Base-by-base conservation (phyloP, 2,113 vertebrate genomes). In the Thymallus thymallus region DNA sequence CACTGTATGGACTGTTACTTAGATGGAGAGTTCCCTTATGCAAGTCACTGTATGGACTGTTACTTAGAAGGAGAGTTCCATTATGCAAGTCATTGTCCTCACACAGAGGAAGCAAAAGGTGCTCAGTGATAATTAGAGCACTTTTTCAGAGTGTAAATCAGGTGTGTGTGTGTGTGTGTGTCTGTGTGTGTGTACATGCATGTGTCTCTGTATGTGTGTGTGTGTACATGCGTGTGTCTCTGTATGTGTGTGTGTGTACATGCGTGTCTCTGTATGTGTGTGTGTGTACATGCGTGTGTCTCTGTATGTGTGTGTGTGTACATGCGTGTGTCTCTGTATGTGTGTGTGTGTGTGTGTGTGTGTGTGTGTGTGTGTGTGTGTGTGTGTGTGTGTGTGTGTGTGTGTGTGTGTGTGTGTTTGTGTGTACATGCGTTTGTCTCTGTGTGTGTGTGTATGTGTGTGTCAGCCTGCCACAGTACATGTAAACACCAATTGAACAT, bases 101-200 rank as follows among this genome's bases (percentile, higher is more conserved):
- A 56, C 20, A 16, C 13, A 56, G 51, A 56, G 51, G 2, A 20
- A 24, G 22, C 1, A 9, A 61, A 1, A 23, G 22, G 1, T 4
- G 4, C 22, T 3, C 58, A 61, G 58, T 23, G 23, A 61, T n/a
- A 7, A 7, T 45, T 45, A 45, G 41, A 61, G n/a, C 58, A 61
- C n/a, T 61, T 9, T 23, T 6, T 61, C n/a, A 9, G 10, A 2
- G 18, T 61, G 58, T 16, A 26, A 26, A 26, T 26, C 26, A 26
- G 26, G 64, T 66, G 64, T 30, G 24, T 29, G 24, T 65, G 63
- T 65, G 63, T 29, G 12, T 65, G 41, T 45, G 41, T 45, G 41
- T n/a, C n/a, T 66, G 64, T 30, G 24, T 29, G 24, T 65, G 63
- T 65, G 63, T 29, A n/a, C n/a, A n/a, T n/a, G n/a, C n/a, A n/a